Evolutionary conservation across 1,140 invertebrate species (phyloP).

Genomic region (Bombus confusus): DNA sequence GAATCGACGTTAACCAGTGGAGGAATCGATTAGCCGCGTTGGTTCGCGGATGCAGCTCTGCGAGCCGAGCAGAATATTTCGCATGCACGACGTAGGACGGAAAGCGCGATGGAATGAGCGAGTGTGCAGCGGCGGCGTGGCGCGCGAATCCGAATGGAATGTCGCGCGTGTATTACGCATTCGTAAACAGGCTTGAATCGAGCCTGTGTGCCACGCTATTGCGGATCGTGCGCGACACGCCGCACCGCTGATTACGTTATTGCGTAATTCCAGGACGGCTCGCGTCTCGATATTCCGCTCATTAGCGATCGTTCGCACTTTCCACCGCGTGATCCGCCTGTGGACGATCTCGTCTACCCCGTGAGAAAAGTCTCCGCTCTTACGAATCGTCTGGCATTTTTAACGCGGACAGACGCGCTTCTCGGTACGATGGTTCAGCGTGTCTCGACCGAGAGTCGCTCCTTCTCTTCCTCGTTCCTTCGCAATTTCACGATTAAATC

Average conservation of each 20-base stretch:
- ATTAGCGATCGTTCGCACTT: conserved; percentile 50
- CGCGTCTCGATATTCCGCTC: conserved; percentile 39
- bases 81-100: conserved; percentile 52
- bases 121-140: conserved; percentile 39
- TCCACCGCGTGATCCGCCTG: conserved; percentile 21
- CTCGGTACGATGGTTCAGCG: not conserved
- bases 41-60: conserved; percentile 2
- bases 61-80: conserved; percentile 42
- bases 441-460: not conserved
- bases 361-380: conserved; percentile 30
- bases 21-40: conserved; percentile 26
- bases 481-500: not conserved
- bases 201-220: conserved; percentile 26
- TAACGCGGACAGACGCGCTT: not conserved
- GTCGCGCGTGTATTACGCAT: conserved; percentile 69
- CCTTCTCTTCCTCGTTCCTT: not conserved
- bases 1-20: conserved; percentile 18
- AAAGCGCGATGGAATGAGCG: conserved; percentile 64
- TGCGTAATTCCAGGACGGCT: conserved; percentile 53
- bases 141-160: conserved; percentile 63
- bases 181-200: conserved; percentile 66
- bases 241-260: conserved; percentile 64
- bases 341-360: not conserved
- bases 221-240: conserved; percentile 39
- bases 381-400: not conserved